Evolutionary conservation across 2,113 vertebrate species (phyloP).

Genomic region (Vombatus ursinus): DNA sequence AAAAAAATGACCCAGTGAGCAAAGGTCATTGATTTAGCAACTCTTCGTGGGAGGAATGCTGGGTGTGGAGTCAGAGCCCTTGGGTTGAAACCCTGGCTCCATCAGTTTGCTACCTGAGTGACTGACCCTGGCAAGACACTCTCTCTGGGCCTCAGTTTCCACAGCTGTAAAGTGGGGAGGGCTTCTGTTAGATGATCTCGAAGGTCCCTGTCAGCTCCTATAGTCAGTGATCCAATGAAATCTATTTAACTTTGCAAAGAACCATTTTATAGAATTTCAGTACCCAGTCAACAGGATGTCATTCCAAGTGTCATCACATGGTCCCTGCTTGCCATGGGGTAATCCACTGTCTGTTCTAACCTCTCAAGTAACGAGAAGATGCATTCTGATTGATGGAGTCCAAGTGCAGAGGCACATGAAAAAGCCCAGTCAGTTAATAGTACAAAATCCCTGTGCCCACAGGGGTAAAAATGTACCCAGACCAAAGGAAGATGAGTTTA

Average conservation of each 20-base stretch:
- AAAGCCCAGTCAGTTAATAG: slow-evolving; percentile 6
- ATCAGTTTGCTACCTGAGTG: too few relatives aligned
- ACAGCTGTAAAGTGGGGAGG: neutral
- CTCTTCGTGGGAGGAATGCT: neutral
- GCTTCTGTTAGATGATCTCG: neutral
- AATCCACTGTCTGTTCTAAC: slow-evolving; percentile 70
- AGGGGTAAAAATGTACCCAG: neutral
- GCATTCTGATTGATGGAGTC: slow-evolving; percentile 63
- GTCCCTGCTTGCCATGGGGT: slow-evolving; percentile 72
- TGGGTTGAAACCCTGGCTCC: too few relatives aligned
- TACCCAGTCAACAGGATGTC: slow-evolving; percentile 76
- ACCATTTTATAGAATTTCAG: slow-evolving; percentile 79
- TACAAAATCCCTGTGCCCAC: neutral
- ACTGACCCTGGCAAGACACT: neutral
- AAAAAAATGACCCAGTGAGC: slow-evolving; percentile 78
- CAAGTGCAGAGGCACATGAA: slow-evolving; percentile 73
- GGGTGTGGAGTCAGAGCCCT: neutral
- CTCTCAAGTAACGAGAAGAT: slow-evolving; percentile 51
- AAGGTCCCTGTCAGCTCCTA: neutral
- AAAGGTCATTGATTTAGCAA: slow-evolving; percentile 72
- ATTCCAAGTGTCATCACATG: slow-evolving; percentile 76
- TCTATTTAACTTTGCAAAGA: slow-evolving; percentile 33
- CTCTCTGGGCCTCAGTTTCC: neutral
- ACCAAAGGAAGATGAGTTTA: neutral
- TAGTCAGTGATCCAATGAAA: neutral